Evolutionary conservation across 2,888 invertebrate species (phyloP).

Genomic region (Andrena haemorrhoa): DNA sequence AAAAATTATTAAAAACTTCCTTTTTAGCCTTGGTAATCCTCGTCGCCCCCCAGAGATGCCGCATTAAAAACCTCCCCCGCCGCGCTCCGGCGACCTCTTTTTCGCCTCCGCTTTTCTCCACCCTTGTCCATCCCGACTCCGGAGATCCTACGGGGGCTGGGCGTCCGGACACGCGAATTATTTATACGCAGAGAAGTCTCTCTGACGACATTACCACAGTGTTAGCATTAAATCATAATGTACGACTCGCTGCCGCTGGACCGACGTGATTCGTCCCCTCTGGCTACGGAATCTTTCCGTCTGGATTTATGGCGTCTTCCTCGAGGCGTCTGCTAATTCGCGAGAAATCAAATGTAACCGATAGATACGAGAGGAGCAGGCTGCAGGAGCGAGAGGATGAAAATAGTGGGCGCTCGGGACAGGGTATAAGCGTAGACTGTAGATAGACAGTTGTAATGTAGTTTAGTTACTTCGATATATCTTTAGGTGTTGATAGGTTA

Average conservation of each 20-base stretch:
- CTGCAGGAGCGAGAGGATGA: not conserved
- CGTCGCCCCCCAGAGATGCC: conserved; percentile 84
- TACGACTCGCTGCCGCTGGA: conserved; percentile 83
- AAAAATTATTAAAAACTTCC: conserved; percentile 85
- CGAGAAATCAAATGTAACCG: not conserved
- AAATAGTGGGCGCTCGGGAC: not conserved
- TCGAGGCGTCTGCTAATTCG: conserved; percentile 22
- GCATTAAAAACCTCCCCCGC: conserved; percentile 82
- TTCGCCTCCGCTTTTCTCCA: conserved; percentile 60
- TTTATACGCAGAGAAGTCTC: conserved; percentile 84
- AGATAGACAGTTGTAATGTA: no score
- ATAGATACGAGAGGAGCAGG: not conserved
- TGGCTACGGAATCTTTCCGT: conserved; percentile 64
- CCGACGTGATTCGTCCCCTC: conserved; percentile 80
- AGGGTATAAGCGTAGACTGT: no score
- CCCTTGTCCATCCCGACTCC: conserved; percentile 67
- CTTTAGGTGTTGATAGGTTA: no score
- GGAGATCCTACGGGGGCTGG: conserved; percentile 80
- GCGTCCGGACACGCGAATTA: conserved; percentile 84
- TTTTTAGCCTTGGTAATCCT: conserved; percentile 85
- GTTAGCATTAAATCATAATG: conserved; percentile 85
- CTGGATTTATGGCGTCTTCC: conserved; percentile 37
- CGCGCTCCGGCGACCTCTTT: conserved; percentile 62
- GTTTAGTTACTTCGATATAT: no score
- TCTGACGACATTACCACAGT: conserved; percentile 85